Conservation (phyloP, 1,140 invertebrate species). For the Saxidomus purpurata region DNA sequence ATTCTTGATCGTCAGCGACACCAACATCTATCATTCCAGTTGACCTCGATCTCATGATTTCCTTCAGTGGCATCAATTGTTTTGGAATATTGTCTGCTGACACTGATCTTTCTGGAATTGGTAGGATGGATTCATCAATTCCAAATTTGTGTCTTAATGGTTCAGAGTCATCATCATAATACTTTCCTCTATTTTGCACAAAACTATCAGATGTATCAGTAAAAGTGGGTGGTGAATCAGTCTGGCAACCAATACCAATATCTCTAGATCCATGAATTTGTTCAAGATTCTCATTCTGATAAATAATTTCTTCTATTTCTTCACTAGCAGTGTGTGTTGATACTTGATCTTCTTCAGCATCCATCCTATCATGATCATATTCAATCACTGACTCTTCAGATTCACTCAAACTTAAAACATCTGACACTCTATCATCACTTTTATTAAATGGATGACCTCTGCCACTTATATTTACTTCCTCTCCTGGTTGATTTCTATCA, state of each 20-base stretch:
- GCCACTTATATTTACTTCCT: slow-evolving; percentile 42
- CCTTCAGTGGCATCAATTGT: slow-evolving; percentile 43
- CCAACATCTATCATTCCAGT: slow-evolving; percentile 76
- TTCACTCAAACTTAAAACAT: slow-evolving; percentile 46
- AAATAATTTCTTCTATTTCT: slow-evolving; percentile 63
- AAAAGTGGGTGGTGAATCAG: slow-evolving; percentile 31
- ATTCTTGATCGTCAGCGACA: slow-evolving; percentile 57
- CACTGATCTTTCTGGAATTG: slow-evolving; percentile 70
- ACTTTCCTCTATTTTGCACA: slow-evolving; percentile 40
- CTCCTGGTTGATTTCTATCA: background rate
- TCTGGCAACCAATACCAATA: background rate
- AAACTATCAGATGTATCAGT: slow-evolving; percentile 52
- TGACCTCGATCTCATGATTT: slow-evolving; percentile 75
- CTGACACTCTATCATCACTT: slow-evolving; percentile 20
- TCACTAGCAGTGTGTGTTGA: slow-evolving; percentile 58
- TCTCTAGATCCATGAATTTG: background rate
- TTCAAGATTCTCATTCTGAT: slow-evolving; percentile 5
- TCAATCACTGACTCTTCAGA: slow-evolving; percentile 40
- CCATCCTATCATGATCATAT: background rate
- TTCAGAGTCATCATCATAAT: slow-evolving; percentile 63
- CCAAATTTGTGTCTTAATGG: slow-evolving; percentile 75
- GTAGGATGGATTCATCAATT: slow-evolving; percentile 75
- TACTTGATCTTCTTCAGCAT: slow-evolving; percentile 43
- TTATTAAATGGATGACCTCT: slow-evolving; percentile 5
- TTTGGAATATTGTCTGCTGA: slow-evolving; percentile 75